Conservation (phyloP, 2,888 invertebrate species). For the Temnothorax unifasciatus region DNA sequence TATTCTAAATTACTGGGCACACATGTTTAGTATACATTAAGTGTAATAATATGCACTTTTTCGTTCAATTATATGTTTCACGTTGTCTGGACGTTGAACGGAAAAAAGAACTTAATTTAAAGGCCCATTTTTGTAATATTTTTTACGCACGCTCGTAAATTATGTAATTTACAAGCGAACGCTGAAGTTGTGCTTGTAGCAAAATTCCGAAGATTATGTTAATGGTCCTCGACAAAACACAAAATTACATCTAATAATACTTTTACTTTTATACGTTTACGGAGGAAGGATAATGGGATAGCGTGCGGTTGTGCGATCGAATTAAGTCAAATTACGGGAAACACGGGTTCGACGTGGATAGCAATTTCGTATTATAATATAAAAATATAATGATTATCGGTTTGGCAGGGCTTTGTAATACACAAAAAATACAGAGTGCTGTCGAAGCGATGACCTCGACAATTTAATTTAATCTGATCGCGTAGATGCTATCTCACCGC, state of each 20-base stretch:
- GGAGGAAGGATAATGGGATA: constrained; percentile 22
- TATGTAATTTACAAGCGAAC: not conserved
- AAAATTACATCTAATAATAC: constrained; percentile 44
- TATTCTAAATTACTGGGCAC: not conserved
- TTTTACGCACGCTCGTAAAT: constrained; percentile 3
- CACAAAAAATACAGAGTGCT: constrained; percentile 14
- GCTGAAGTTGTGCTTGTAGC: constrained; percentile 17
- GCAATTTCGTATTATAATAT: constrained; percentile 31
- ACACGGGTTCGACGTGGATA: not conserved
- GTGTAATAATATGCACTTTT: not conserved
- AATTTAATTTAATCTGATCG: constrained; percentile 36
- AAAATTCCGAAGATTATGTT: constrained; percentile 29
- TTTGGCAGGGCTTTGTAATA: constrained; percentile 30
- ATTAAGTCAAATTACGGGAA: constrained; percentile 41
- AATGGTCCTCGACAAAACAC: constrained; percentile 25
- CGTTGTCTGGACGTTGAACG: not conserved
- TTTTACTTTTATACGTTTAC: constrained; percentile 27
- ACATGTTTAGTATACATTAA: not conserved
- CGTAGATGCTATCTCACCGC: constrained; percentile 19
- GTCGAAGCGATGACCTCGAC: constrained; percentile 13
- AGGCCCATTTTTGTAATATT: not conserved
- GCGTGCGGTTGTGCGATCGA: constrained; percentile 19
- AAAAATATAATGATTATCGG: constrained; percentile 47
- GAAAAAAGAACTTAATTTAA: not conserved
- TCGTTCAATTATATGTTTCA: not conserved